Evolutionary conservation across 2,113 vertebrate genomes (phyloP), one percentile per base, ranked within the genome.

Genomic region (Sphaerodactylus townsendi): DNA sequence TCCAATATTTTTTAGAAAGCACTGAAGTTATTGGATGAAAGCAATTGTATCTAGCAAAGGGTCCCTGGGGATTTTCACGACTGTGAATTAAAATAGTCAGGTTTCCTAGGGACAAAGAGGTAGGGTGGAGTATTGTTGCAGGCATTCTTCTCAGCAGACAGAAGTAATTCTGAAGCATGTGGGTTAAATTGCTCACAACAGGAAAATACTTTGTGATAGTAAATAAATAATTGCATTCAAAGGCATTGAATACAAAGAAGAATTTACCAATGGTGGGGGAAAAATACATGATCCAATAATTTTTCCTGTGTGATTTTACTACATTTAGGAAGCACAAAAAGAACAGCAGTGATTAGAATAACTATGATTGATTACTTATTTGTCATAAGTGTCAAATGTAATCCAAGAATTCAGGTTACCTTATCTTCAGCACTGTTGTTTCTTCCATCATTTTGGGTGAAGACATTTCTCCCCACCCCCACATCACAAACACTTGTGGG

Each of bases 311-410:
- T 72, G 59, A 14, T 35, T 71, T 35, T 65, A 81, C 1, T 11
- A 69, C 69, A 89, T 76, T 87, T 41, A 77, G 46, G 37, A 87
- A 82, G 53, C 10, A 59, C 0, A 72, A 6, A 6, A 30, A 78
- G 3, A 25, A n/a, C 81, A 83, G 71, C 62, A 53, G 59, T 39
- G 37, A 79, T 73, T 81, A 84, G 21, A 19, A 28, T 30, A 53
- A 10, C 33, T 82, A 19, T 21, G 48, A 59, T 1, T 77, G 28
- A 79, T 85, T 79, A 79, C 1, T 68, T 90, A 39, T 78, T 88
- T 87, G 5, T 46, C 78, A 64, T 30, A 10, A 9, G 5, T 46
- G 77, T 33, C 84, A 21, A 21, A 56, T 87, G 78, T 86, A 66
- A 80, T 23, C 37, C 10, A 78, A 30, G 78, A 33, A 78, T 84